Evolutionary conservation across 2,888 invertebrate genomes (phyloP).

Genomic region (Petrophora chlorosata): DNA sequence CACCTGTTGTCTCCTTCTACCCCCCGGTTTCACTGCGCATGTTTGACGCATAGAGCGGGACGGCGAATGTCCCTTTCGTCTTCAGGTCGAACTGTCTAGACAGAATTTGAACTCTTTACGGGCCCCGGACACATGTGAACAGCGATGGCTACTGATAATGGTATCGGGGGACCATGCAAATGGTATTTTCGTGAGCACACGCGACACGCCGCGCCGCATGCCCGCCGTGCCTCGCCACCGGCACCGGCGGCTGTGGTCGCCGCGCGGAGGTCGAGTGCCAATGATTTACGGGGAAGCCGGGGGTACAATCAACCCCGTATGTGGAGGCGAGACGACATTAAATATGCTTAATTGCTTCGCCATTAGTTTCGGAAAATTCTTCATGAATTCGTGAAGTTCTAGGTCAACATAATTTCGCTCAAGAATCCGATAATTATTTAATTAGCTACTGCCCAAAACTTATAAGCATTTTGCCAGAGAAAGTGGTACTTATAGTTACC

Average conservation of each 20-base stretch:
- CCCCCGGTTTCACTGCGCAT: conserved; percentile 65
- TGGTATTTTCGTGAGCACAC: conserved; percentile 44
- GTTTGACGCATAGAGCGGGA: conserved; percentile 70
- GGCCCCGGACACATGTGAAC: conserved; percentile 55
- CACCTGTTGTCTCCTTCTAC: conserved; percentile 70
- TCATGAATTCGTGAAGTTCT: conserved; percentile 1
- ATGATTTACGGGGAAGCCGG: not conserved
- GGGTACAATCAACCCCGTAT: conserved; percentile 4
- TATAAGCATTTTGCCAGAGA: no score
- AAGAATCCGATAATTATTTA: not conserved
- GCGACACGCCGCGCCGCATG: conserved; percentile 39
- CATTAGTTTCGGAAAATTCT: not conserved
- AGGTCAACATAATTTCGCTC: conserved; percentile 8
- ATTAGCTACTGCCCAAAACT: not conserved
- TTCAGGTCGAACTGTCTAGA: conserved; percentile 81
- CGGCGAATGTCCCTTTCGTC: conserved; percentile 57
- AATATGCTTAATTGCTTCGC: conserved; percentile 9
- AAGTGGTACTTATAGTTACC: no score
- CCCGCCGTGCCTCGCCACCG: conserved; percentile 28
- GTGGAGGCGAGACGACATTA: conserved; percentile 7
- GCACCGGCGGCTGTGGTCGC: no score
- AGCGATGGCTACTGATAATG: conserved; percentile 40
- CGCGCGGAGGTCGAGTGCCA: not conserved
- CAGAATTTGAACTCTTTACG: conserved; percentile 78
- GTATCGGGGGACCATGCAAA: conserved; percentile 57